phyloP scores from a whole-genome alignment of 2,797 vertebrate species.

The Pteronotus mesoamericanus region DNA sequence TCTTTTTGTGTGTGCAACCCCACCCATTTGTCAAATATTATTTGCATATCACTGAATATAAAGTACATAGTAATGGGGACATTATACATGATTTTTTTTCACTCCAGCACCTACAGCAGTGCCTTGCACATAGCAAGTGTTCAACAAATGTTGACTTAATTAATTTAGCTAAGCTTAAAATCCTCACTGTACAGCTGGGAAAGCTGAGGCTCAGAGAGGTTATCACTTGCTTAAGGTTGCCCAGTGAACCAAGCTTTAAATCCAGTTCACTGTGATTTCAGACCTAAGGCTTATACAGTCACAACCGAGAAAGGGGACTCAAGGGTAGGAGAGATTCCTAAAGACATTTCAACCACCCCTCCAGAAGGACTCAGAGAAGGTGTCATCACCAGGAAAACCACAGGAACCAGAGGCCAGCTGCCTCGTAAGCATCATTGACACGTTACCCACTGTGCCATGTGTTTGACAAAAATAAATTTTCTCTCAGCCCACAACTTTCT shows the following conservation, averaged over 20 bases:
- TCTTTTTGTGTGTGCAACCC: not conserved
- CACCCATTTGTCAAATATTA: not conserved
- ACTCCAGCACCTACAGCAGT: not conserved
- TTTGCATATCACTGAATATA: not conserved
- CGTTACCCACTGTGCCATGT: slow-evolving; percentile 55
- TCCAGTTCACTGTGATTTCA: not conserved
- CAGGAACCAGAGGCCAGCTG: not conserved
- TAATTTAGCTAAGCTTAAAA: not conserved
- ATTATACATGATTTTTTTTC: not conserved
- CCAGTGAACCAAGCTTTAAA: not conserved
- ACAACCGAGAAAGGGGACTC: not conserved
- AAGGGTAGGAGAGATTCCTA: not conserved
- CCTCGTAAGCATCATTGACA: slow-evolving; percentile 34
- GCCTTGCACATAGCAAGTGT: not conserved
- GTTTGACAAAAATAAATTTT: slow-evolving; percentile 74
- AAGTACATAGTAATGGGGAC: not conserved
- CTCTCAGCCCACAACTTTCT: slow-evolving; percentile 73
- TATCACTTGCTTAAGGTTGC: not conserved
- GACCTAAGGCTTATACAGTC: not conserved
- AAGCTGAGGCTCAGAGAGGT: not conserved
- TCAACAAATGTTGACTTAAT: not conserved
- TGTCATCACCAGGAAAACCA: fast-evolving
- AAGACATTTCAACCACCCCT: not conserved
- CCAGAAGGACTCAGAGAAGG: fast-evolving
- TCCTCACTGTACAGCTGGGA: fast-evolving